Evolutionary conservation across 92 coral and sea anemone genomes (phyloP).

Genomic region (Bergia sp.): DNA sequence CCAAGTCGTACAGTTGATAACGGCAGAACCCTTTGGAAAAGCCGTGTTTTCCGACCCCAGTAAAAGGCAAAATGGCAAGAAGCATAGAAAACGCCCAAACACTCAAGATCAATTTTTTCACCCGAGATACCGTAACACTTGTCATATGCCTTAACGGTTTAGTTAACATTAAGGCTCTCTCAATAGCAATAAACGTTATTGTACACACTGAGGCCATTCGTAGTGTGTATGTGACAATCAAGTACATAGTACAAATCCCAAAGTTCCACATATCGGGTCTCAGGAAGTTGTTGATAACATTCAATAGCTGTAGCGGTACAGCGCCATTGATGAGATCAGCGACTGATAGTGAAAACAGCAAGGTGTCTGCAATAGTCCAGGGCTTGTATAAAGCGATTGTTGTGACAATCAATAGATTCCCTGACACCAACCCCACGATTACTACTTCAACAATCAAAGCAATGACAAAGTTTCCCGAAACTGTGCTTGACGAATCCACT

Average conservation of each 20-base stretch:
- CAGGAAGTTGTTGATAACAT: constrained; percentile 73
- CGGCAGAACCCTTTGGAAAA: constrained; percentile 65
- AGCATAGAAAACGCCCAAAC: constrained; percentile 75
- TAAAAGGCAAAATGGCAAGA: constrained; percentile 68
- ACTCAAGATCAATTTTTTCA: constrained; percentile 56
- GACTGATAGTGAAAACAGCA: constrained; percentile 80
- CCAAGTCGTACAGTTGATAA: constrained; percentile 82
- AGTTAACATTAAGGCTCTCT: constrained; percentile 76
- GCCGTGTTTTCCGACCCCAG: constrained; percentile 69
- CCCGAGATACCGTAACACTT: constrained; percentile 70
- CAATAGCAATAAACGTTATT: constrained; percentile 86
- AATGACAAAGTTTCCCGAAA: constrained; percentile 44
- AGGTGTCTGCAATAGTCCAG: constrained; percentile 82
- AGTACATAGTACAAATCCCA: constrained; percentile 73
- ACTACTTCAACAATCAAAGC: constrained; percentile 78
- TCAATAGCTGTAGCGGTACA: constrained; percentile 78
- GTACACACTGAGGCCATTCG: constrained; percentile 94
- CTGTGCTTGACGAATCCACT: background rate
- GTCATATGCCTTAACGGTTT: constrained; percentile 84
- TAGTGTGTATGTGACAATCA: constrained; percentile 79
- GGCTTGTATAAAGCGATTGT: constrained; percentile 80
- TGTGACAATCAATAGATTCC: constrained; percentile 73
- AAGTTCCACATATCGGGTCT: constrained; percentile 78
- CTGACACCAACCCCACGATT: constrained; percentile 62
- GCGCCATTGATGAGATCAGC: constrained; percentile 85